Evolutionary conservation across 1,140 invertebrate genomes (phyloP).

Genomic region (Akabosia matsudoensis): DNA sequence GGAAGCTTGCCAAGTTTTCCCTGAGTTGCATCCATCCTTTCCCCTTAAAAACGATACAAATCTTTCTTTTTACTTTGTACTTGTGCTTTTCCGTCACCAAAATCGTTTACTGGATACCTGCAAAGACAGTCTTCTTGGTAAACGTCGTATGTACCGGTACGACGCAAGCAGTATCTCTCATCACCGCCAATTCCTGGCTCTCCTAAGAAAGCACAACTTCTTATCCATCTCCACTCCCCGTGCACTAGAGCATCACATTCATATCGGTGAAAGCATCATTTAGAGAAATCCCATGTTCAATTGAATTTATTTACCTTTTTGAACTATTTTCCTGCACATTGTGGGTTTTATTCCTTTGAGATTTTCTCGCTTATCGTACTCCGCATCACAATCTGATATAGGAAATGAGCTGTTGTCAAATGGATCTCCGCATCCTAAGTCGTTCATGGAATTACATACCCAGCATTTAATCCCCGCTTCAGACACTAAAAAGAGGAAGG

Average conservation of each 20-base stretch:
- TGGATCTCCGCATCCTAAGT: conserved; percentile 87
- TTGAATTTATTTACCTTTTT: background rate
- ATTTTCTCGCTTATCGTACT: conserved; percentile 51
- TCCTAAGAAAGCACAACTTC: conserved; percentile 83
- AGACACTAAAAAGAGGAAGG: conserved; percentile 48
- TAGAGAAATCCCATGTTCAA: background rate
- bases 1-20: conserved; percentile 43
- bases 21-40: conserved; percentile 83
- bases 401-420: conserved; percentile 86
- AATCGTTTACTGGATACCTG: conserved; percentile 56
- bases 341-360: conserved; percentile 66
- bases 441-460: conserved; percentile 81
- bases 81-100: background rate
- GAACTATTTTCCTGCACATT: conserved; percentile 77
- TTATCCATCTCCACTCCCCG: conserved; percentile 84
- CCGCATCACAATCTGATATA: conserved; percentile 76
- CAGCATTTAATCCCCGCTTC: conserved; percentile 80
- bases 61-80: background rate
- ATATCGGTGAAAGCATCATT: background rate
- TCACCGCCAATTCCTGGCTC: conserved; percentile 84
- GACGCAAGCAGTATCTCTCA: conserved; percentile 84
- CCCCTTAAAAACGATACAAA: conserved; percentile 21
- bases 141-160: conserved; percentile 87
- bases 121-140: conserved; percentile 92
- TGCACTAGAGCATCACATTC: conserved; percentile 68